Percentiles rank a stretch among this genome's conserved stretches.
These are phyloP conservation scores for Caenorhabditis remanei DNA, from an alignment of 1,140 invertebrate genomes.

Conservation along the genomic window DNA sequence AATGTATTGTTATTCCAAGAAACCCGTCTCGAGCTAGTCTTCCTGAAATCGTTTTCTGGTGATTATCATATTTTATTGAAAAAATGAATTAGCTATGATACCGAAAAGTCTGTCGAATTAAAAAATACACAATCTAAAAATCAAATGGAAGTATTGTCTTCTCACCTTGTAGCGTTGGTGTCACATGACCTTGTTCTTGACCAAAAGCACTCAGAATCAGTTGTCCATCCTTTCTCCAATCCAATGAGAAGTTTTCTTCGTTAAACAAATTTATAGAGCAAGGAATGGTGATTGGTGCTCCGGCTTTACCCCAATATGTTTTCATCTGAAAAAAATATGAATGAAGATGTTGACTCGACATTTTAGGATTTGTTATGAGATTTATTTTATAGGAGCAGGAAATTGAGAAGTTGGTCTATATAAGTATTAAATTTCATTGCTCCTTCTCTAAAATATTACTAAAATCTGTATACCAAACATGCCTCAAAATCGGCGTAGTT, in stretches of 20 bases:
- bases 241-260: slow-evolving; percentile 55
- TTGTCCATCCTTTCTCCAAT: slow-evolving; percentile 61
- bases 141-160: background rate
- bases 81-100: too few species aligned
- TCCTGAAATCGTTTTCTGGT: slow-evolving; percentile 58
- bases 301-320: slow-evolving; percentile 53
- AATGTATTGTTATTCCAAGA: slow-evolving; percentile 71
- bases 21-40: slow-evolving; percentile 67
- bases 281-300: slow-evolving; percentile 52
- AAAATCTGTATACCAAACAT: slow-evolving; percentile 23
- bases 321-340: slow-evolving; percentile 46
- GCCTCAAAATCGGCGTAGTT: too few species aligned
- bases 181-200: slow-evolving; percentile 55
- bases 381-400: background rate
- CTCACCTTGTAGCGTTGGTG: slow-evolving; percentile 61
- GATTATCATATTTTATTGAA: too few species aligned
- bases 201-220: slow-evolving; percentile 61
- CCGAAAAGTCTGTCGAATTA: too few species aligned
- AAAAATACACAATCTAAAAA: too few species aligned
- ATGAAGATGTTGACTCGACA: background rate
- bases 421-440: background rate
- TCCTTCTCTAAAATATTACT: background rate
- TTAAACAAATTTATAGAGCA: slow-evolving; percentile 44
- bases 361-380: background rate
- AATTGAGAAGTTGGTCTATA: background rate